A percentile compares a stretch with the other conserved stretches of the same genome.
These are phyloP conservation scores for Argyresthia goedartella DNA, from an alignment of 2,888 invertebrate genomes.

Conservation along the genomic window DNA sequence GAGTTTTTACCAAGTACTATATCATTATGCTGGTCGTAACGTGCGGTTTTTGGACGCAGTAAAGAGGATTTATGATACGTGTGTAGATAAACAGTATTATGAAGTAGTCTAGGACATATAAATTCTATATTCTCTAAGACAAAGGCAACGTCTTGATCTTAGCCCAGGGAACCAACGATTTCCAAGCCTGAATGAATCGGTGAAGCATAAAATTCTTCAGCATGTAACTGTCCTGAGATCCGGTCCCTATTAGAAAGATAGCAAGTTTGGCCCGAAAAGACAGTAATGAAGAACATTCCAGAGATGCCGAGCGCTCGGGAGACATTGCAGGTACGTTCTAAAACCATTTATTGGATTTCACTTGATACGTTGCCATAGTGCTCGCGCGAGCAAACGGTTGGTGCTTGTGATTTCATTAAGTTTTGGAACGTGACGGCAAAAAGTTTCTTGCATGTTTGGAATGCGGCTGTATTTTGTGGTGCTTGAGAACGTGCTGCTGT, in stretches of 20 bases:
- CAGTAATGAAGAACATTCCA: constrained; percentile 56
- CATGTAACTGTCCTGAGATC: background rate
- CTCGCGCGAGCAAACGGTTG: no score
- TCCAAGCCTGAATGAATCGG: no score
- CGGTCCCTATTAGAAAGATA: constrained; percentile 19
- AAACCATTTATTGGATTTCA: constrained; percentile 52
- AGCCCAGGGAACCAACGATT: no score
- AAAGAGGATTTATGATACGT: no score
- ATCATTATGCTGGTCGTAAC: no score
- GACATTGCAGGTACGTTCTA: constrained; percentile 37
- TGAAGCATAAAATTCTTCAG: no score
- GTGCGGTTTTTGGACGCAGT: no score
- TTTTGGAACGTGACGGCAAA: background rate
- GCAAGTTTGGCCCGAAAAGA: constrained; percentile 45
- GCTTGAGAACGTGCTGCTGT: background rate
- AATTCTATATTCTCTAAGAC: no score
- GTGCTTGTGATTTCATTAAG: background rate
- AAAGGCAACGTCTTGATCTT: no score
- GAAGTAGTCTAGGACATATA: no score
- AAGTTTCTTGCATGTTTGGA: background rate
- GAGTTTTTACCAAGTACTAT: no score
- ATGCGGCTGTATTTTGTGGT: background rate
- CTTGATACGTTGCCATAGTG: constrained; percentile 9
- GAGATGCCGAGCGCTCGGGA: constrained; percentile 38
- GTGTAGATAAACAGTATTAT: no score